phyloP scores from a whole-genome alignment of 30 jellyfish, hydroid and myxozoan genomes.

The Aurelia aurita complex sp. Pacific region DNA sequence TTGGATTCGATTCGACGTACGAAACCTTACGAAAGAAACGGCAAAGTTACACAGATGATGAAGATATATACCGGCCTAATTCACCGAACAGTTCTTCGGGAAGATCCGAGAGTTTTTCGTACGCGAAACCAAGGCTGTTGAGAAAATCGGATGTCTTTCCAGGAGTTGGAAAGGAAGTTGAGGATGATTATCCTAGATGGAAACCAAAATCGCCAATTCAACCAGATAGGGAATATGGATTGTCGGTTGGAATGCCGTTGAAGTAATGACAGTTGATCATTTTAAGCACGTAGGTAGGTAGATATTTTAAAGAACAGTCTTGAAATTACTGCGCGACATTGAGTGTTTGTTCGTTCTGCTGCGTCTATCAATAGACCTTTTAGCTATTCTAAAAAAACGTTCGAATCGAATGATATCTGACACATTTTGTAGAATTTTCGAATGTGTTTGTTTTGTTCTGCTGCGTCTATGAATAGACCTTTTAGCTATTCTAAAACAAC shows the following conservation, averaged over 20 bases:
- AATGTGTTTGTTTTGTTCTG: too few species aligned
- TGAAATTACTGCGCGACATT: too few species aligned
- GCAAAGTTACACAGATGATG: conserved; percentile 30
- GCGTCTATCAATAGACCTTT: too few species aligned
- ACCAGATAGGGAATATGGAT: conserved; percentile 66
- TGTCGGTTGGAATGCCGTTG: conserved; percentile 47
- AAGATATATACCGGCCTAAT: conserved; percentile 11
- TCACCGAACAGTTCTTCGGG: conserved; percentile 72
- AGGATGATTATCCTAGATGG: conserved; percentile 77
- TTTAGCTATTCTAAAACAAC: too few species aligned
- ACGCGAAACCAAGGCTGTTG: conserved; percentile 78
- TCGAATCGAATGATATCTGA: too few species aligned
- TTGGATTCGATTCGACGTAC: conserved; percentile 71
- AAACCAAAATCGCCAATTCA: conserved; percentile 63
- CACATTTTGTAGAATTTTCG: too few species aligned
- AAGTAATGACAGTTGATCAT: too few species aligned
- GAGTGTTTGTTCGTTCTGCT: too few species aligned
- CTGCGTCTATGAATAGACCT: too few species aligned
- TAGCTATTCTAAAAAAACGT: too few species aligned
- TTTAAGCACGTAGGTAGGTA: too few species aligned
- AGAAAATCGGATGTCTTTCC: conserved; percentile 64
- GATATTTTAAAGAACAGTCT: too few species aligned
- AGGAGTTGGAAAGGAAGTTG: conserved; percentile 73
- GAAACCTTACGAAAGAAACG: conserved; percentile 70
- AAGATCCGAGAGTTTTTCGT: conserved; percentile 58